A percentile compares a stretch with the other conserved stretches of the same genome.
Evolutionary conservation across 2,888 invertebrate genomes (phyloP).

Genomic region (Fragum fragum): DNA sequence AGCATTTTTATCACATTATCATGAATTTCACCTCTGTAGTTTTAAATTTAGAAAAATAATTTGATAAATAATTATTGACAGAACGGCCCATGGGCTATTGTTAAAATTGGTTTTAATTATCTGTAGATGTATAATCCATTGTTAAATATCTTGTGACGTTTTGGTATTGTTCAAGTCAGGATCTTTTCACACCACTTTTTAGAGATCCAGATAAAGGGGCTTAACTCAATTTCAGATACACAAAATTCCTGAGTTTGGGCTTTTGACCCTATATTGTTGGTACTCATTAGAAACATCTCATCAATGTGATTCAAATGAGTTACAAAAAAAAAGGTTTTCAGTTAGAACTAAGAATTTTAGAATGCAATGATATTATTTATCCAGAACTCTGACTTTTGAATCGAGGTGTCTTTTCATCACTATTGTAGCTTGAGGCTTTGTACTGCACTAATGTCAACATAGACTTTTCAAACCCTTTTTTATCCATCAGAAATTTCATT

Average conservation of each 20-base stretch:
- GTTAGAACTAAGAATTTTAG: too few species aligned
- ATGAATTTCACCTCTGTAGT: not conserved
- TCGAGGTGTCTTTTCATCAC: not conserved
- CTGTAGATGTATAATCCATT: not conserved
- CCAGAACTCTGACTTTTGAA: too few species aligned
- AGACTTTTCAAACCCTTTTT: not conserved
- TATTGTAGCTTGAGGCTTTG: not conserved
- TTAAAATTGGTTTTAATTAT: slow-evolving; percentile 7
- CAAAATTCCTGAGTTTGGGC: not conserved
- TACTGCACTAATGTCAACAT: not conserved
- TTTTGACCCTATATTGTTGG: not conserved
- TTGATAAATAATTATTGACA: slow-evolving; percentile 25
- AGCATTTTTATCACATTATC: not conserved
- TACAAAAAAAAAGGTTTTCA: too few species aligned
- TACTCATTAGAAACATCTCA: not conserved
- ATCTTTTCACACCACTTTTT: not conserved
- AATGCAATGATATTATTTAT: too few species aligned
- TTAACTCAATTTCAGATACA: not conserved
- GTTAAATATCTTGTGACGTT: slow-evolving; percentile 2
- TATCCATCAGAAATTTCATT: too few species aligned
- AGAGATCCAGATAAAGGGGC: not conserved
- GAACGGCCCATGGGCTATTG: not conserved
- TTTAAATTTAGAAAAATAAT: slow-evolving; percentile 22
- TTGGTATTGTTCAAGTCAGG: not conserved
- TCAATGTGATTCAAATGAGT: not conserved